Evolutionary conservation across 2,797 vertebrate species (phyloP), one percentile per base, ranked within the genome.

Genomic region (Eleutherodactylus coqui): DNA sequence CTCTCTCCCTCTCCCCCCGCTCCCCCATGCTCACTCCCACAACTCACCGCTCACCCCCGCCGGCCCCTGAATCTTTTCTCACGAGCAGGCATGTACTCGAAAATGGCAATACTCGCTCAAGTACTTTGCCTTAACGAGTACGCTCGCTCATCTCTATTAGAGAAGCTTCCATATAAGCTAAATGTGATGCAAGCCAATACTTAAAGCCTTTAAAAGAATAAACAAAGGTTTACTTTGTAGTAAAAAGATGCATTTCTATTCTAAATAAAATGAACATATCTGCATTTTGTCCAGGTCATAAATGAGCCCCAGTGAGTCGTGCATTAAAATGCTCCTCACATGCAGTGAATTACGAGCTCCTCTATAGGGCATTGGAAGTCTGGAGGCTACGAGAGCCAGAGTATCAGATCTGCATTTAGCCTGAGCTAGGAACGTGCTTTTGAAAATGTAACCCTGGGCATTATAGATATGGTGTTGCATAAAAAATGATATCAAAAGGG

Each of bases 401-500:
- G 13, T 24, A 69, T 70, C 29, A 82, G 24, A 82, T 82, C 27
- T 82, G 79, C 49, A 69, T 53, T 51, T 53, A 70, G 64, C 34
- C 47, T 34, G 32, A 16, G 24, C 32, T 51, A 36, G 0, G 51
- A 82, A 29, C 24, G 27, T 70, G 47, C 34, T 49, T 64, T 77
- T 81, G 45, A 69, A 49, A 67, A 21, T n/a, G 13, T n/a, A 69
- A 49, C 29, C 29, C 29, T 38, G 49, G 45, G 62, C 45, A 82
- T 51, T 82, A 51, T 16, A 82, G n/a, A 82, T 70, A 82, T 53
- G 45, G 41, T 38, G 45, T 32, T n/a, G 45, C 45, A 77, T 62
- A 53, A 79, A 75, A 77, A 58, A 79, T 51, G 5, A 53, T 21
- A 78, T 21, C 43, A 85, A 64, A 70, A 72, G 45, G 38, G 75